Conservation (phyloP, 2,113 vertebrate genomes). For the Plestiodon gilberti region DNA sequence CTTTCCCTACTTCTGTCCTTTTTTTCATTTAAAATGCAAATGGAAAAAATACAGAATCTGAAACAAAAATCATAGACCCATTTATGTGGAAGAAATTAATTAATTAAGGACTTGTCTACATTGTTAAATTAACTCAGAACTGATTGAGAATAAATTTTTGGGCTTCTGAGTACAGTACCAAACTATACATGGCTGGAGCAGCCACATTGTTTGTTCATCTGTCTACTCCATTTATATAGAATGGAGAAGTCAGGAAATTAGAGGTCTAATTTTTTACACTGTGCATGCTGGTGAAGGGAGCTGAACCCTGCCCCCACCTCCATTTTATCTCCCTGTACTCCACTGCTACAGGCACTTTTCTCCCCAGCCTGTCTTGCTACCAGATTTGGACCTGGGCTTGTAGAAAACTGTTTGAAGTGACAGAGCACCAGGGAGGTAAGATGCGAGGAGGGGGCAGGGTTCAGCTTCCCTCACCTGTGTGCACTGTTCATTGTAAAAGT, state of each 20-base stretch:
- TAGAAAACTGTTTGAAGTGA: neutral
- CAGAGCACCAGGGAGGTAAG: neutral
- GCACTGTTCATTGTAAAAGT: neutral
- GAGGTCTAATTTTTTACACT: neutral
- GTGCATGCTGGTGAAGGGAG: neutral
- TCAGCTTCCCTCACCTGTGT: too few species aligned
- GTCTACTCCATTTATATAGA: neutral
- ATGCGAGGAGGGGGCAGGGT: too few species aligned
- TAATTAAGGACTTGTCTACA: neutral
- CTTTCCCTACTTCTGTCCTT: neutral
- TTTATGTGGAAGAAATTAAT: neutral
- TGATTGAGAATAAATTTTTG: too few species aligned
- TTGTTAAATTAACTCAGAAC: too few species aligned
- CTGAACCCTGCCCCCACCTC: too few species aligned
- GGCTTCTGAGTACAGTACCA: neutral
- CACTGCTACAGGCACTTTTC: neutral
- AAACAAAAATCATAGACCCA: neutral
- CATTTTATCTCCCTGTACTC: too few species aligned
- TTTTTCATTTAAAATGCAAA: neutral
- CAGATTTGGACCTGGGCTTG: neutral
- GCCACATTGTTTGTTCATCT: neutral
- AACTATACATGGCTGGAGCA: neutral
- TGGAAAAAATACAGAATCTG: neutral
- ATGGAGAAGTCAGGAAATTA: neutral
- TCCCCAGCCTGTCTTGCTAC: too few species aligned